Conservation (phyloP, 2,888 invertebrate genomes). For the Spisula subtruncata region DNA sequence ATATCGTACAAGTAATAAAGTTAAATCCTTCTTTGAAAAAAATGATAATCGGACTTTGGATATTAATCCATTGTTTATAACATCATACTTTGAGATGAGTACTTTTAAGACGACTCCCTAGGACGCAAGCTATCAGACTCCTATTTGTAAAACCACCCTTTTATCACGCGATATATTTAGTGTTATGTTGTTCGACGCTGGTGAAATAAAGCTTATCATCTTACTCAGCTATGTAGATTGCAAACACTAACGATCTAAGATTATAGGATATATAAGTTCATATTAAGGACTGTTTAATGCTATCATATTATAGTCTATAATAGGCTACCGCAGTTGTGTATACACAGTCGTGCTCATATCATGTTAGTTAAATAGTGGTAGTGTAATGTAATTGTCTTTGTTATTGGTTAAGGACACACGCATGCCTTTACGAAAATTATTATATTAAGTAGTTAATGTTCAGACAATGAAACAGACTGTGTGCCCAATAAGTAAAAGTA, state of each 20-base stretch:
- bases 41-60: too few relatives aligned
- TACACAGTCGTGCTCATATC: not conserved
- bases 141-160: not conserved
- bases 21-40: too few relatives aligned
- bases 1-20: too few relatives aligned
- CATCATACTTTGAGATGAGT: not conserved
- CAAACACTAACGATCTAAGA: not conserved
- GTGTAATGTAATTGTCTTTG: not conserved
- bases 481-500: too few relatives aligned
- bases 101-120: not conserved
- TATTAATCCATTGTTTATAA: too few relatives aligned
- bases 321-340: not conserved
- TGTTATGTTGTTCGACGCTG: not conserved
- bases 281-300: not conserved
- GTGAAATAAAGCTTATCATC: not conserved
- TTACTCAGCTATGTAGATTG: not conserved
- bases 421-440: too few relatives aligned
- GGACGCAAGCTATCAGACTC: not conserved
- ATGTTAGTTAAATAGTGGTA: not conserved
- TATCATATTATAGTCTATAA: not conserved
- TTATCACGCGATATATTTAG: not conserved
- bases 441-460: not conserved
- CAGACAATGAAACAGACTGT: too few relatives aligned
- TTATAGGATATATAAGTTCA: not conserved
- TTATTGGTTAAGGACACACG: not conserved